Evolutionary conservation across 2,888 invertebrate species (phyloP), one percentile per base, ranked within the genome.

Genomic region (Cephus nigrinus): DNA sequence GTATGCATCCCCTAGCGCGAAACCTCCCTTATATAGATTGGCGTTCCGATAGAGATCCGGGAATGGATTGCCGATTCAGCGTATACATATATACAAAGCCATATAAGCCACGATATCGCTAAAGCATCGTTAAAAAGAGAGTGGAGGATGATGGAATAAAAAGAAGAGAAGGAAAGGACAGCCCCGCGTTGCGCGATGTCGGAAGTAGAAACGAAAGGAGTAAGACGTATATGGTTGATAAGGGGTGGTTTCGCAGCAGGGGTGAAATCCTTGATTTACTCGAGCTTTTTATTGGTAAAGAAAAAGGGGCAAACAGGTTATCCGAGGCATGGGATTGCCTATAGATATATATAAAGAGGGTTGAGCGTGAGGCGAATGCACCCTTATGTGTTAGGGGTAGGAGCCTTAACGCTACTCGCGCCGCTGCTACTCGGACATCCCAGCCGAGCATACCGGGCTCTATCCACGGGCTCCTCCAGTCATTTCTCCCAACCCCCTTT

Each of bases 321-420:
- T 83, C 83, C 82, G 76, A 81, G 83, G 81, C 82, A 80, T 75
- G 80, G 82, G 79, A 84, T 85, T 85, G 82, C 82, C 84, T 82
- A 82, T 82, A 82, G 84, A 86, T 83, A 84, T 80, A 81, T 83
- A 84, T 80, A 81, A 82, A 83, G 87, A 84, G 82, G 83, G 80
- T 81, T 80, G 84, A 81, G 85, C 89, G 87, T 89, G 89, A 89
- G 84, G 81, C 75, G 89, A 89, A 88, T 89, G 75, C 72, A 36
- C 74, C 74, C n/a, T 33, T 72, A 78, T 68, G 84, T 78, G 78
- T 80, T 78, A 76, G 30, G 76, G 68, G 75, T 74, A 78, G 75
- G 73, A 78, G 76, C 33, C 33, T 74, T 76, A 79, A 78, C 75
- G 68, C 73, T 78, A 69, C 78, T 79, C 78, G 77, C 77, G 40